Conservation (phyloP, 64 coral and sea anemone species). For the Trachythela sp. region DNA sequence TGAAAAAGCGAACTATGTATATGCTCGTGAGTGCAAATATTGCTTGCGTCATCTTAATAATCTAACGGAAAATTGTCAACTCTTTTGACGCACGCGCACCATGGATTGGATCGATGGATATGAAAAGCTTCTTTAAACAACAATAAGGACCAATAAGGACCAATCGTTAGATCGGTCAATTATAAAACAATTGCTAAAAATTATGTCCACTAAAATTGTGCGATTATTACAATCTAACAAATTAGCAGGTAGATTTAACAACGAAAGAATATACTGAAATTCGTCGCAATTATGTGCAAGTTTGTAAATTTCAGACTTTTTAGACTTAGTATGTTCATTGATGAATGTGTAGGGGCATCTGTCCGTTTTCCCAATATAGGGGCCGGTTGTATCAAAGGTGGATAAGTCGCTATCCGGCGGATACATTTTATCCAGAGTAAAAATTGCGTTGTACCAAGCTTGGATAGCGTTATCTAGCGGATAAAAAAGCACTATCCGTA, state of each 20-base stretch:
- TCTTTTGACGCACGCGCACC: constrained; percentile 40
- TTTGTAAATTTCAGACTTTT: not conserved
- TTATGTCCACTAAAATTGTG: not conserved
- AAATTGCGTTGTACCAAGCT: too few relatives aligned
- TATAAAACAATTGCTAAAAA: constrained; percentile 12
- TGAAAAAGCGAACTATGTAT: constrained; percentile 32
- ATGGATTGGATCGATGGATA: constrained; percentile 27
- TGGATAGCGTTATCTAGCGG: too few relatives aligned
- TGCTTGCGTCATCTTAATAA: constrained; percentile 34
- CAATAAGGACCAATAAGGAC: constrained; percentile 1
- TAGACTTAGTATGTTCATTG: not conserved
- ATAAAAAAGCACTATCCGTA: too few relatives aligned
- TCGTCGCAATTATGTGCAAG: not conserved
- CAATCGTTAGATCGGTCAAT: constrained; percentile 21
- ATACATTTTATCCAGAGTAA: too few relatives aligned
- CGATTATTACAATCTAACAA: not conserved
- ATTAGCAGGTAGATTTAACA: not conserved
- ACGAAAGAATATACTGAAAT: not conserved
- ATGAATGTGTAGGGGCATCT: too few relatives aligned
- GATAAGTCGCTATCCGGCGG: too few relatives aligned
- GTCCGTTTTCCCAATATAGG: too few relatives aligned
- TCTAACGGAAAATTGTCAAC: constrained; percentile 39
- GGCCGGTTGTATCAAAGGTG: too few relatives aligned
- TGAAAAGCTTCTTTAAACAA: constrained; percentile 34
- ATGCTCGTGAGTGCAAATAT: constrained; percentile 26